Percentiles rank a stretch among this genome's conserved stretches.
Conservation (phyloP, 2,888 invertebrate species). For the Dromius quadrimaculatus region DNA sequence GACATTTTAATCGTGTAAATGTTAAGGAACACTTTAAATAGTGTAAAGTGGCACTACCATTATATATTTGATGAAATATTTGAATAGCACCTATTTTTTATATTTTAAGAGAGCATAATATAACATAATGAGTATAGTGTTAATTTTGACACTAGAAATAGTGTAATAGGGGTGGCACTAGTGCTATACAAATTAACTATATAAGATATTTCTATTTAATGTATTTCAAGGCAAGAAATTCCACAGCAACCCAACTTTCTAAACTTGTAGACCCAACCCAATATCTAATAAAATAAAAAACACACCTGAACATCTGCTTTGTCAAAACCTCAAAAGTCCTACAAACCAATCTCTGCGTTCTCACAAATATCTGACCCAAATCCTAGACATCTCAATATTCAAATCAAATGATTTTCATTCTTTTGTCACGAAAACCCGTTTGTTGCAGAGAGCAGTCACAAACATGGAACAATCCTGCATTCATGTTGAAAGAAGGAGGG, state of each 20-base stretch:
- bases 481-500: constrained; percentile 33
- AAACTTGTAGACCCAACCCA: constrained; percentile 8
- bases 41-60: too few relatives aligned
- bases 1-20: too few relatives aligned
- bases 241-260: neutral
- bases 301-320: neutral
- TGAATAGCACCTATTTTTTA: too few relatives aligned
- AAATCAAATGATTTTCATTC: constrained; percentile 32
- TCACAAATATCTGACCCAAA: constrained; percentile 33
- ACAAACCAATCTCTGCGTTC: neutral
- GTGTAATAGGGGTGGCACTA: too few relatives aligned
- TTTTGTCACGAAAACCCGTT: constrained; percentile 32
- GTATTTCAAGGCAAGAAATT: too few relatives aligned
- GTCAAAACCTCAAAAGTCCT: neutral
- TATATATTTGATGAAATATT: too few relatives aligned
- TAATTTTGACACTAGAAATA: too few relatives aligned
- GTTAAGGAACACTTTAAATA: too few relatives aligned
- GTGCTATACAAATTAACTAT: too few relatives aligned
- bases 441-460: constrained; percentile 36
- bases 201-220: too few relatives aligned
- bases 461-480: constrained; percentile 15
- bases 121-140: too few relatives aligned
- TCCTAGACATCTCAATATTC: constrained; percentile 31
- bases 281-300: neutral
- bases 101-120: too few relatives aligned